Base-by-base conservation (phyloP, 2,113 vertebrate genomes). In the Saccopteryx bilineata region DNA sequence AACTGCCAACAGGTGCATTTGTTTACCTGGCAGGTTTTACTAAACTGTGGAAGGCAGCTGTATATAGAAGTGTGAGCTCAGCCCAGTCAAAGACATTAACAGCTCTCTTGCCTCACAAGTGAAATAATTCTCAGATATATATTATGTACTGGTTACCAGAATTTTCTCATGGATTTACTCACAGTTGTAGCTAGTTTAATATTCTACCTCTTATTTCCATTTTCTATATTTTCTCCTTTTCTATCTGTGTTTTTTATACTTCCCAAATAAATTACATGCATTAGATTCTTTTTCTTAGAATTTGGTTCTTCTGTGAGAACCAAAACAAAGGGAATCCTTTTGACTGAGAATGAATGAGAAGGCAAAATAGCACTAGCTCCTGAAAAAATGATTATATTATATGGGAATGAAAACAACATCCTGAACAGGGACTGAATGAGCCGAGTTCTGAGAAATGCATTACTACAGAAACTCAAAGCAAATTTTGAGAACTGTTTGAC, bases 401-500 rank as follows among this genome's bases (percentile, higher is more conserved):
- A 28, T 33, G 93, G 48, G 46, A 65, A 74, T 66, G n/a, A 28
- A 87, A 83, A 19, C 46, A 76, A 39, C 4, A 78, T 21, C 24
- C 21, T 65, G 81, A 69, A 60, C 4, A 68, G 24, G 11, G 28
- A 80, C 85, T 54, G 15, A 93, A 68, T 93, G 68, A 71, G 21
- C 9, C 17, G 69, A 72, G 61, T 87, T 91, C 14, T 66, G 28
- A 65, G 46, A 92, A 94, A 54, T 48, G 24, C 82, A 78, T 95
- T 88, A 61, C 68, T 61, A 39, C 21, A 84, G 65, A 95, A 87
- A 91, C 4, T 11, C 13, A 28, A 54, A 84, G 50, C 11, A 24
- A 90, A 84, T 54, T 60, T 84, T 79, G 24, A 78, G 91, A 95
- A 84, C 19, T n/a, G 4, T 48, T 61, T 76, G 66, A 74, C 48